Conservation (phyloP, 2,888 invertebrate species). For the Pyrgus malvae region DNA sequence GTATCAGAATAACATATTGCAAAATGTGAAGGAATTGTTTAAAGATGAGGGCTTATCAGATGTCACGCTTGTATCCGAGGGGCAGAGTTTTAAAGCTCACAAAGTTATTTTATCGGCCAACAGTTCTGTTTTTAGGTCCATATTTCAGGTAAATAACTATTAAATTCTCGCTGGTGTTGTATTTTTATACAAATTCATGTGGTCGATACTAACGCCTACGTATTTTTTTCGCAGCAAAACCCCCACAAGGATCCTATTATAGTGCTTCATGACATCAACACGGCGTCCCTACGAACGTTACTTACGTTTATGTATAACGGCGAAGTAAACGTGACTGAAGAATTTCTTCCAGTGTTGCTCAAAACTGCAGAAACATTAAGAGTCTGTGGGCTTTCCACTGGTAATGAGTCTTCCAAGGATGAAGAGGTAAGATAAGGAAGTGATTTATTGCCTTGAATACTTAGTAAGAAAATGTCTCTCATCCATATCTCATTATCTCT, state of each 20-base stretch:
- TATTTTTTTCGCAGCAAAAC: conserved; percentile 83
- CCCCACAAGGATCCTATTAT: conserved; percentile 89
- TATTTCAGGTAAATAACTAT: conserved; percentile 83
- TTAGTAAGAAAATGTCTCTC: too few relatives aligned
- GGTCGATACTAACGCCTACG: conserved; percentile 57
- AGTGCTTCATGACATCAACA: conserved; percentile 87
- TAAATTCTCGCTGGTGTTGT: background rate
- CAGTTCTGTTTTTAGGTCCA: conserved; percentile 84
- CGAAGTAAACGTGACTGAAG: conserved; percentile 87
- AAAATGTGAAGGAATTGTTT: conserved; percentile 84
- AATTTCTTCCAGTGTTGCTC: conserved; percentile 84
- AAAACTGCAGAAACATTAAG: conserved; percentile 86
- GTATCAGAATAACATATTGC: conserved; percentile 84
- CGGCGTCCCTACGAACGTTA: conserved; percentile 83
- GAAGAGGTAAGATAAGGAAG: conserved; percentile 72
- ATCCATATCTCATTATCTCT: too few relatives aligned
- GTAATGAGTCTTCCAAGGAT: conserved; percentile 64
- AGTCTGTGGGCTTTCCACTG: conserved; percentile 86
- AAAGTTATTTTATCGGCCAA: conserved; percentile 86
- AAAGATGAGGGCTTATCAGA: conserved; percentile 85
- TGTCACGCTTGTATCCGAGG: conserved; percentile 85
- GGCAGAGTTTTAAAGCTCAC: conserved; percentile 85
- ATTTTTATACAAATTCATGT: background rate
- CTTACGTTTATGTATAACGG: conserved; percentile 88
- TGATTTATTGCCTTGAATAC: background rate